These are phyloP conservation scores for Emydocephalus ijimae DNA, from an alignment of 2,113 vertebrate genomes.

Conservation along the genomic window DNA sequence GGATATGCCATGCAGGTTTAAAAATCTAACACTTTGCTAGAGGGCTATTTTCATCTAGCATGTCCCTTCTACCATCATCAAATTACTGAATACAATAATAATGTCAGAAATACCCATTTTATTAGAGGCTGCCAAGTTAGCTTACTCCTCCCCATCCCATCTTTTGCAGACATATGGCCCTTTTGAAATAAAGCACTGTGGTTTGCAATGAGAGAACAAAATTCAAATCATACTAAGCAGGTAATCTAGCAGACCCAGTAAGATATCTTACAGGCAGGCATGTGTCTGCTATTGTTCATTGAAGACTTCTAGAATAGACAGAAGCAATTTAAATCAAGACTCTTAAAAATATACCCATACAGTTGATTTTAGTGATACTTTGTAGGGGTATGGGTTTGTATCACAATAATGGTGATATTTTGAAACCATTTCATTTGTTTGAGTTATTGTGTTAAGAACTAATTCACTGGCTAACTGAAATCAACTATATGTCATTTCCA, in stretches of 20 bases:
- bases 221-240: not conserved
- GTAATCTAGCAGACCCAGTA: not conserved
- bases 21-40: not conserved
- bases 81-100: not conserved
- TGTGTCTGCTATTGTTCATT: not conserved
- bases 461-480: not conserved
- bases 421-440: not conserved
- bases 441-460: not conserved
- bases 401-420: not conserved
- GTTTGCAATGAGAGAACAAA: not conserved
- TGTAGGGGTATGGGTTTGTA: not conserved
- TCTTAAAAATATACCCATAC: not conserved
- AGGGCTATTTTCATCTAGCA: not conserved
- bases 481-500: not conserved
- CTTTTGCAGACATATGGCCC: not conserved
- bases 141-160: not conserved
- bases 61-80: not conserved
- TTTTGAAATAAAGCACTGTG: not conserved
- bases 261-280: not conserved
- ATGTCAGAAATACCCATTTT: not conserved
- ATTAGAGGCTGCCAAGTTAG: not conserved
- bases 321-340: not conserved
- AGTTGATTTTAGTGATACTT: not conserved
- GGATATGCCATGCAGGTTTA: not conserved
- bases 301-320: not conserved